These are phyloP conservation scores for Hololepta plana DNA, from an alignment of 2,888 invertebrate species.

Conservation along the genomic window DNA sequence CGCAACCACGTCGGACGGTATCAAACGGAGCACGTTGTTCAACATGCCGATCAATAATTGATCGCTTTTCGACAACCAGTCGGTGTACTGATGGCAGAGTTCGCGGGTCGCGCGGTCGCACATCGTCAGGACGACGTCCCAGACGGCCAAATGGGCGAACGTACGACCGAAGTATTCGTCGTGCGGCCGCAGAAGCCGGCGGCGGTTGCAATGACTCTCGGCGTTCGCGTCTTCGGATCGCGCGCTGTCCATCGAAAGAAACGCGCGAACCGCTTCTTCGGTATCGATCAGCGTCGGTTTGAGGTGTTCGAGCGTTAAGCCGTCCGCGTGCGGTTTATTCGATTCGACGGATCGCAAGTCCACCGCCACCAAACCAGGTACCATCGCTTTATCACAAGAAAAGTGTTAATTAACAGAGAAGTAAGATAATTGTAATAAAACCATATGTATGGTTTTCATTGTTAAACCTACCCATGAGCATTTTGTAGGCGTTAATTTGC, in stretches of 20 bases:
- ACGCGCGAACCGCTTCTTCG: slow-evolving; percentile 32
- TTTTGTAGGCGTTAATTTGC: too few relatives aligned
- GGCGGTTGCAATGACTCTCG: too few relatives aligned
- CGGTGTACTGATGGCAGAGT: slow-evolving; percentile 51
- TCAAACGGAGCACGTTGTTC: not conserved
- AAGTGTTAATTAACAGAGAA: too few relatives aligned
- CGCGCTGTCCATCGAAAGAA: too few relatives aligned
- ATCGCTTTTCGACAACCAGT: slow-evolving; percentile 36
- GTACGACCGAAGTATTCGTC: too few relatives aligned
- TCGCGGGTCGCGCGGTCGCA: slow-evolving; percentile 49
- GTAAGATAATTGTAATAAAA: too few relatives aligned
- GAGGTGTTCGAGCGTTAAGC: slow-evolving; percentile 27
- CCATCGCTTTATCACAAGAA: too few relatives aligned
- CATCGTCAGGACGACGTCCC: slow-evolving; percentile 46
- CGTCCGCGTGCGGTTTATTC: slow-evolving; percentile 26
- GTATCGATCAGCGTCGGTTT: slow-evolving; percentile 20
- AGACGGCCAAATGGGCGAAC: slow-evolving; percentile 53
- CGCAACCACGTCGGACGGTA: too few relatives aligned
- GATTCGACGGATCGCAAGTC: slow-evolving; percentile 26
- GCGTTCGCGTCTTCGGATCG: too few relatives aligned
- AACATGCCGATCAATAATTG: not conserved
- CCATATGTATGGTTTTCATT: too few relatives aligned
- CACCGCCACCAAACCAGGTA: slow-evolving; percentile 27
- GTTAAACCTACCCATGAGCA: too few relatives aligned
- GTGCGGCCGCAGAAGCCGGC: too few relatives aligned